A percentile compares a stretch with the other conserved stretches of the same genome.
These are phyloP conservation scores for Halcyon smyrnensis DNA, from an alignment of 2,797 vertebrate genomes.

Conservation along the genomic window DNA sequence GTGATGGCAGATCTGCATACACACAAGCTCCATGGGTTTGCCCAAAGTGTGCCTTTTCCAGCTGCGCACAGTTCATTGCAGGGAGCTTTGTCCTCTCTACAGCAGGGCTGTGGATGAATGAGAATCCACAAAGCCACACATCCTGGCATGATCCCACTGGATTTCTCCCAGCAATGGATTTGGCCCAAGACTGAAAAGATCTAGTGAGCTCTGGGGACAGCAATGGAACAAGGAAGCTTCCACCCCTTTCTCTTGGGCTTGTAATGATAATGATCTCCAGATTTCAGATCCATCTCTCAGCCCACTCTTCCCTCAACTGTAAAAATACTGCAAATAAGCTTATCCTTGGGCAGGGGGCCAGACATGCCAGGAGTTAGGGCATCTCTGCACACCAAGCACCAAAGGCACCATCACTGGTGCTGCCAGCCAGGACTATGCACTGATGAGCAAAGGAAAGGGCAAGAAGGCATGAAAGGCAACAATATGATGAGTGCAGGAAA, in stretches of 20 bases:
- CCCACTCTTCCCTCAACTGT: not conserved
- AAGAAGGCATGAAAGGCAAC: not conserved
- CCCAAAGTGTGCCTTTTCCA: not conserved
- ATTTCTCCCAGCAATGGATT: not conserved
- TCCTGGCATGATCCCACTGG: not conserved
- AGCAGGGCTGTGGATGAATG: not conserved
- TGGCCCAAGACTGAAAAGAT: not conserved
- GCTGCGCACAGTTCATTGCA: not conserved
- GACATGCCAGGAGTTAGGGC: not conserved
- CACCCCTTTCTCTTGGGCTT: not conserved
- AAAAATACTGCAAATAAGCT: not conserved
- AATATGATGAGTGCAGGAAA: not conserved
- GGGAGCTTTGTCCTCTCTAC: not conserved
- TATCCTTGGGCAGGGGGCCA: not conserved
- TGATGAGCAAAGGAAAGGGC: not conserved
- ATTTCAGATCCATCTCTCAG: not conserved
- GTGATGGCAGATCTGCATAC: not conserved
- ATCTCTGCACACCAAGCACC: not conserved
- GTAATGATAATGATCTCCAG: not conserved
- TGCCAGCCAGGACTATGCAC: not conserved
- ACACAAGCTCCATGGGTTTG: not conserved
- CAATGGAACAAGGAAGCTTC: not conserved
- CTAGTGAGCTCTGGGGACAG: not conserved
- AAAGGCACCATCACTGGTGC: not conserved
- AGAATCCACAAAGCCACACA: not conserved